A percentile compares a stretch with the other conserved stretches of the same genome.
Conservation (phyloP, 2,888 invertebrate species). For the Ophion costatus region DNA sequence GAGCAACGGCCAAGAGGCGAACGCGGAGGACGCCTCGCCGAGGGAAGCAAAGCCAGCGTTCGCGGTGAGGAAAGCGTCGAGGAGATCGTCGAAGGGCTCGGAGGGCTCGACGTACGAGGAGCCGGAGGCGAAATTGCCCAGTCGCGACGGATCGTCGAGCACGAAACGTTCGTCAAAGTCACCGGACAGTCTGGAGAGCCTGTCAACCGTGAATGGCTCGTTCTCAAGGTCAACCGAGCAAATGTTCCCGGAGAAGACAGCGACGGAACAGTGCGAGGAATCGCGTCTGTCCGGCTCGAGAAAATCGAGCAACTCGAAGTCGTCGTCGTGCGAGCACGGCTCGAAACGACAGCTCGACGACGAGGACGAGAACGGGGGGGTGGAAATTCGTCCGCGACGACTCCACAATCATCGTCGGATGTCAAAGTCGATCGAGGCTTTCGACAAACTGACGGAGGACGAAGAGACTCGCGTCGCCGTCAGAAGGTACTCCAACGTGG, state of each 20-base stretch:
- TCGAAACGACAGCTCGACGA: conserved; percentile 11
- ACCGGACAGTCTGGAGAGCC: conserved; percentile 78
- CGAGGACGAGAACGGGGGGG: neutral
- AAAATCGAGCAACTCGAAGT: conserved; percentile 72
- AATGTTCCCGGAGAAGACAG: neutral
- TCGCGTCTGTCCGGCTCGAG: conserved; percentile 41
- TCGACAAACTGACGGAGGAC: conserved; percentile 75
- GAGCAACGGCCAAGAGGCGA: conserved; percentile 38
- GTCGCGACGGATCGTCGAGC: conserved; percentile 74
- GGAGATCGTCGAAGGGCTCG: conserved; percentile 74
- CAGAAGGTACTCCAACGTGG: conserved; percentile 55
- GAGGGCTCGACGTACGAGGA: conserved; percentile 77
- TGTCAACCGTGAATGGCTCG: conserved; percentile 55
- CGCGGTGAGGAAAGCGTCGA: conserved; percentile 72
- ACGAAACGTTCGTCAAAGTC: conserved; percentile 78
- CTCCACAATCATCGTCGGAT: conserved; percentile 63
- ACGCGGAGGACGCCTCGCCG: conserved; percentile 64
- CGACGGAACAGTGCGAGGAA: conserved; percentile 70
- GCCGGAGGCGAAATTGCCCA: conserved; percentile 73
- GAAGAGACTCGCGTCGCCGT: conserved; percentile 65
- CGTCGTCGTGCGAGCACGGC: conserved; percentile 75
- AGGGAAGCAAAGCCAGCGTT: conserved; percentile 66
- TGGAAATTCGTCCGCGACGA: conserved; percentile 61
- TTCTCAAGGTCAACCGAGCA: conserved; percentile 78
- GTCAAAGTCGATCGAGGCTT: conserved; percentile 78